Evolutionary conservation across 2,888 invertebrate genomes (phyloP).

Genomic region (Empis stercorea): DNA sequence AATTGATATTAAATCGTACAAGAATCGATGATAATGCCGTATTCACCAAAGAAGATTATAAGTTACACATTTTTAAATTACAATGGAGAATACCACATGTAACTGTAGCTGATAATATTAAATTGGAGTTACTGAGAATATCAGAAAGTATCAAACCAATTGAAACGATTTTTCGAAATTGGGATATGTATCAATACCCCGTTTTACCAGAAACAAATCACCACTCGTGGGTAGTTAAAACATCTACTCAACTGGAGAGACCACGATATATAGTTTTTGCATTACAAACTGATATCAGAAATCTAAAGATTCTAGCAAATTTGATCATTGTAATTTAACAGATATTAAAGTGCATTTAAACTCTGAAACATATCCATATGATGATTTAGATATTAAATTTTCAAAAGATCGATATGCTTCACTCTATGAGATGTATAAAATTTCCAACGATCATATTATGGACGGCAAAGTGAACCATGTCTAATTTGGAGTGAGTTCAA

Average conservation of each 20-base stretch:
- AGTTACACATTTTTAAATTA: slow-evolving; percentile 14
- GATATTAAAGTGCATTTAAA: slow-evolving; percentile 25
- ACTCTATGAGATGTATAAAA: slow-evolving; percentile 18
- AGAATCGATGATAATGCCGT: slow-evolving; percentile 18
- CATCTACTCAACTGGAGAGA: slow-evolving; percentile 24
- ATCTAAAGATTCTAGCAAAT: too few species aligned
- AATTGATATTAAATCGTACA: slow-evolving; percentile 2
- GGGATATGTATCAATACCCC: slow-evolving; percentile 28
- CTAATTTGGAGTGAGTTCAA: slow-evolving; percentile 12
- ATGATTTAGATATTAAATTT: slow-evolving; percentile 22
- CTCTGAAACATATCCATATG: slow-evolving; percentile 25
- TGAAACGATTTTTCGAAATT: slow-evolving; percentile 20
- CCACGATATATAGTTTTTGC: slow-evolving; percentile 28
- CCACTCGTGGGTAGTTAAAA: slow-evolving; percentile 25
- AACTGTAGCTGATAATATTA: slow-evolving; percentile 17
- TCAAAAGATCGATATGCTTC: slow-evolving; percentile 15
- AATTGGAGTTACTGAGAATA: slow-evolving; percentile 15
- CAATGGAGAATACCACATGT: slow-evolving; percentile 15
- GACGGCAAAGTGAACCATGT: slow-evolving; percentile 4
- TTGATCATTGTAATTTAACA: too few species aligned
- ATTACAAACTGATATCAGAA: slow-evolving; percentile 25
- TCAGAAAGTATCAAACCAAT: slow-evolving; percentile 1
- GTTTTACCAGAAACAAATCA: slow-evolving; percentile 21
- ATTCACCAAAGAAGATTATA: slow-evolving; percentile 6
- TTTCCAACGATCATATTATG: slow-evolving; percentile 17